Evolutionary conservation across 2,888 invertebrate species (phyloP), one percentile per base, ranked within the genome.

Genomic region (Phyllotreta striolata): DNA sequence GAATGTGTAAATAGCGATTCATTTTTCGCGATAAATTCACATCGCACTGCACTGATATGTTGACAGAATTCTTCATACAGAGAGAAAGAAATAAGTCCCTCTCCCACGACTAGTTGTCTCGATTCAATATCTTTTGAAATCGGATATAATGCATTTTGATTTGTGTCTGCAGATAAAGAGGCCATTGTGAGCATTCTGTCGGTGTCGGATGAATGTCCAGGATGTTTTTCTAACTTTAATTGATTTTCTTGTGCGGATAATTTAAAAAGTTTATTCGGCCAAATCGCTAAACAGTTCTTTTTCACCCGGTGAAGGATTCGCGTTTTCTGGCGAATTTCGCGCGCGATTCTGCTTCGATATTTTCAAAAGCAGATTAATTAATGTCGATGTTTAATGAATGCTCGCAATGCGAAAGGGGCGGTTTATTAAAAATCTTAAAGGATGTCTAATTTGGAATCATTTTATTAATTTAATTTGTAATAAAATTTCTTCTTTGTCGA

Each of bases 81-180:
- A 38, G 39, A 49, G 49, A 49, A 49, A 12, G 37, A 49, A 39
- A 40, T 24, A 44, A 43, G 49, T 62, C 59, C 54, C 54, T 62
- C 61, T 63, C 66, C 66, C 66, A 66, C 66, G 66, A 63, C 60
- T 54, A 54, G 63, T 63, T 63, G 63, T 66, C 61, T 65, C 66
- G 56, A 55, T 66, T 66, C 63, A 59, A 66, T 62, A 60, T 66
- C 69, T 66, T 69, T 71, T 69, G 66, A 69, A 68, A 69, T 58
- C 55, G 71, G 72, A 75, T 74, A 76, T 66, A 67, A 76, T 74
- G 73, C 74, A 72, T 72, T 74, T 73, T 76, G 76, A 77, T 76
- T 75, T 75, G 76, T 77, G 74, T 73, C 72, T 57, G 63, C 59
- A 60, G 55, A 66, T 66, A 63, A 66, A 66, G 55, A 56, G 59